Percentiles rank a stretch among this genome's conserved stretches.
Conservation (phyloP, 2,888 invertebrate genomes). For the Xylota sylvarum region DNA sequence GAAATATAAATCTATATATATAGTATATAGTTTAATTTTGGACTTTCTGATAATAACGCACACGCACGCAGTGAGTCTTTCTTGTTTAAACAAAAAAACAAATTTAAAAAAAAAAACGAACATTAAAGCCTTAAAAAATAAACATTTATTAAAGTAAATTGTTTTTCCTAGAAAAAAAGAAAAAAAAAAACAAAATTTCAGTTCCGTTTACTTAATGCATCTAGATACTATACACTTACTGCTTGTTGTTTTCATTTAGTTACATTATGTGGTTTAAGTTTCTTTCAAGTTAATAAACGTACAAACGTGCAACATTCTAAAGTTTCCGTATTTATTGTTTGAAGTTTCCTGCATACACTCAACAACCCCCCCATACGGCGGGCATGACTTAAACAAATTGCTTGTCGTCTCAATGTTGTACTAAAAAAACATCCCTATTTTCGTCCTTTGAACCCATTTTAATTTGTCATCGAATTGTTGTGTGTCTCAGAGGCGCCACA, state of each 20-base stretch:
- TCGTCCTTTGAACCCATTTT: background rate
- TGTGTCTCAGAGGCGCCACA: background rate
- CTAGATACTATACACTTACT: constrained; percentile 33
- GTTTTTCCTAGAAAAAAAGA: constrained; percentile 37
- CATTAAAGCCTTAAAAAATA: constrained; percentile 53
- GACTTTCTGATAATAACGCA: constrained; percentile 84
- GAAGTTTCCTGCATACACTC: background rate
- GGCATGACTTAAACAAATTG: background rate
- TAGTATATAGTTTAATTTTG: constrained; percentile 81
- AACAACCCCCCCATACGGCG: background rate
- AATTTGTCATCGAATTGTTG: background rate
- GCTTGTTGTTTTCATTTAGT: constrained; percentile 16
- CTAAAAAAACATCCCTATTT: too few species aligned
- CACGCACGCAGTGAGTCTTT: constrained; percentile 85
- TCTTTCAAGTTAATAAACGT: background rate
- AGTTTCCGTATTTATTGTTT: constrained; percentile 12
- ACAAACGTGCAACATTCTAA: background rate
- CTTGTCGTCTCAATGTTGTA: constrained; percentile 26
- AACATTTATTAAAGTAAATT: constrained; percentile 60
- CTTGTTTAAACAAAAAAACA: constrained; percentile 55
- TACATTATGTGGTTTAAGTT: background rate
- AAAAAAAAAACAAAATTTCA: background rate
- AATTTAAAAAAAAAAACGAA: constrained; percentile 29
- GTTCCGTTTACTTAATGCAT: constrained; percentile 45
- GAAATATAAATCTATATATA: constrained; percentile 42